phyloP scores from a whole-genome alignment of 2,113 vertebrate genomes.

The Cygnus buccinator region DNA sequence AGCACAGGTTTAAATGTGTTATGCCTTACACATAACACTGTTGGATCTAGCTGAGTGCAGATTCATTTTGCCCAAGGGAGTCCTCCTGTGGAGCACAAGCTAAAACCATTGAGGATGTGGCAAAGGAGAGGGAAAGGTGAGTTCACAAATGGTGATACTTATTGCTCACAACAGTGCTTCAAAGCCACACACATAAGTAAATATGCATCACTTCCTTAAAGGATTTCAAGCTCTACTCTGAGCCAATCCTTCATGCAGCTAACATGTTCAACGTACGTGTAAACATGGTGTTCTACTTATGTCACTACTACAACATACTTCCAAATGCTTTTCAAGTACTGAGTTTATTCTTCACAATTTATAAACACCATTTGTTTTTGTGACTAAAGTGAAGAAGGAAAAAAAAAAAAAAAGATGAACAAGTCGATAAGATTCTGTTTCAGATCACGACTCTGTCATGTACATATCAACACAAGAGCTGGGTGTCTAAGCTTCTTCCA shows the following conservation, averaged over 20 bases:
- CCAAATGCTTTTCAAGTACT: not conserved
- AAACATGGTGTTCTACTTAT: fast-evolving
- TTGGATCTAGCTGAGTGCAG: not conserved
- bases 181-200: not conserved
- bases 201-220: not conserved
- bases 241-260: not conserved
- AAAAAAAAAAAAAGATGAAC: not conserved
- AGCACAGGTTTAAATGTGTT: not conserved
- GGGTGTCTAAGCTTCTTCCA: not conserved
- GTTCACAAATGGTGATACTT: not conserved
- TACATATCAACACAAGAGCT: not conserved
- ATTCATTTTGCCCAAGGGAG: not conserved
- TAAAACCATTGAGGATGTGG: not conserved
- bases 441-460: not conserved
- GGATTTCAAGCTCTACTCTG: not conserved
- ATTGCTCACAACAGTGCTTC: not conserved
- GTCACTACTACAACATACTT: not conserved
- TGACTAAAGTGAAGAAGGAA: not conserved
- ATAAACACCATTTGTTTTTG: not conserved
- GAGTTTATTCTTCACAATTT: not conserved
- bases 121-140: not conserved
- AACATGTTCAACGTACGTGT: not conserved
- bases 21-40: not conserved
- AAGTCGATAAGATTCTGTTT: not conserved
- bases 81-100: not conserved